Evolutionary conservation across 1,140 invertebrate species (phyloP).

Genomic region (Brachystomella parvula): DNA sequence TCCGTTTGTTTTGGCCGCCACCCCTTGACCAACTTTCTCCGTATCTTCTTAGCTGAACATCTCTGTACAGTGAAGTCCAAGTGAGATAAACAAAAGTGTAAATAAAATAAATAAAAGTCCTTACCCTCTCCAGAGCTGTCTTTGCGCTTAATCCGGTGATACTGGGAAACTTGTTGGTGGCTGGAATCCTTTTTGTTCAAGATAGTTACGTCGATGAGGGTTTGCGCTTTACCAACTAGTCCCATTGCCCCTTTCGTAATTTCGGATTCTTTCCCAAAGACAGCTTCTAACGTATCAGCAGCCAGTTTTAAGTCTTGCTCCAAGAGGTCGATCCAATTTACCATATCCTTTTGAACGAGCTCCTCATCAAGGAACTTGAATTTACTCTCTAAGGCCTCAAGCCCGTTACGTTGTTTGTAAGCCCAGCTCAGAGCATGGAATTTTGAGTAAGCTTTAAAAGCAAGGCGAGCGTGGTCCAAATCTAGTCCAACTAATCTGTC

Average conservation of each 20-base stretch:
- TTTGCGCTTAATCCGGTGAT: neutral
- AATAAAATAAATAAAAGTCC: no score
- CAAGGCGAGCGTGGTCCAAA: neutral
- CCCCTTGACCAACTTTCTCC: no score
- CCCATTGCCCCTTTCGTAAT: neutral
- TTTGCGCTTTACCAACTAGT: neutral
- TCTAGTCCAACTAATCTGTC: neutral
- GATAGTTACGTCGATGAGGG: neutral
- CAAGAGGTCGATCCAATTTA: neutral
- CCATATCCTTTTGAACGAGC: neutral
- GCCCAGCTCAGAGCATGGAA: conserved; percentile 7
- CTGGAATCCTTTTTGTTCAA: neutral
- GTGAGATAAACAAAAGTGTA: no score
- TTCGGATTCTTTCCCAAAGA: neutral
- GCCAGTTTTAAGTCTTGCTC: neutral
- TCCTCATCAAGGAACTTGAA: neutral
- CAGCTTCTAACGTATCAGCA: neutral
- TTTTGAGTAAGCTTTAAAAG: neutral
- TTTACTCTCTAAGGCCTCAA: neutral
- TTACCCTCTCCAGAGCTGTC: neutral
- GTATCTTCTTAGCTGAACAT: no score
- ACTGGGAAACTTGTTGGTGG: no score
- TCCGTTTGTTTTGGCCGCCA: neutral
- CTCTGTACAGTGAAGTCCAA: no score
- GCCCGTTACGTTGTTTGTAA: neutral